Percentiles rank a stretch among this genome's conserved stretches.
These are phyloP conservation scores for Priapulus caudatus DNA, from an alignment of 2,888 invertebrate species.

Conservation along the genomic window DNA sequence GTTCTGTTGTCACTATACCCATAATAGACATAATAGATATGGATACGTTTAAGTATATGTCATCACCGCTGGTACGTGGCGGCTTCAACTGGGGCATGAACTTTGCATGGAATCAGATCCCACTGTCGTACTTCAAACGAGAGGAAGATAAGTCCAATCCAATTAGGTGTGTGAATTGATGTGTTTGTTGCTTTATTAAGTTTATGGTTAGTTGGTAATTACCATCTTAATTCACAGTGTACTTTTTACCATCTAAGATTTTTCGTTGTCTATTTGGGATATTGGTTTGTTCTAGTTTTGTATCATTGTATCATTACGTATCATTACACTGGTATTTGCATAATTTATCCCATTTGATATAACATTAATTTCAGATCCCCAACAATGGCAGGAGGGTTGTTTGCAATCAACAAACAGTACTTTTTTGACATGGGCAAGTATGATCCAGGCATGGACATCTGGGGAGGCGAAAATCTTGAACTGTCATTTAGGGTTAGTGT, in stretches of 20 bases:
- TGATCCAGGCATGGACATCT: constrained; percentile 87
- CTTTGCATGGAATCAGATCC: constrained; percentile 83
- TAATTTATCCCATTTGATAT: too few relatives aligned
- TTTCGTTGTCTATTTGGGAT: constrained; percentile 5
- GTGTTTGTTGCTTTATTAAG: constrained; percentile 4
- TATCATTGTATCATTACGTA: too few relatives aligned
- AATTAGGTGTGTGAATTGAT: constrained; percentile 46
- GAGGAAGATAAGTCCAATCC: constrained; percentile 65
- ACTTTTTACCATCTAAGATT: neutral
- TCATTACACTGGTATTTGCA: too few relatives aligned
- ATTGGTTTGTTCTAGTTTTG: too few relatives aligned
- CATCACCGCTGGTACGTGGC: constrained; percentile 83
- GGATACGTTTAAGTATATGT: constrained; percentile 78
- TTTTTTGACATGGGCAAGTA: constrained; percentile 82
- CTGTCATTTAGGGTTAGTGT: constrained; percentile 75
- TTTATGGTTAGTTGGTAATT: constrained; percentile 2
- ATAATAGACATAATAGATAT: constrained; percentile 91
- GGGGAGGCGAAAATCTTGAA: constrained; percentile 98
- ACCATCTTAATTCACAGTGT: neutral
- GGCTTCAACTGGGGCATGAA: constrained; percentile 96
- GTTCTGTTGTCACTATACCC: constrained; percentile 48
- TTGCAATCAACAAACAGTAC: constrained; percentile 76
- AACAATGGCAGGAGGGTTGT: constrained; percentile 94
- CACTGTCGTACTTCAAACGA: constrained; percentile 50
- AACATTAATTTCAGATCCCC: constrained; percentile 61